Conservation (phyloP, 2,797 vertebrate genomes). For the Synanceia verrucosa region DNA sequence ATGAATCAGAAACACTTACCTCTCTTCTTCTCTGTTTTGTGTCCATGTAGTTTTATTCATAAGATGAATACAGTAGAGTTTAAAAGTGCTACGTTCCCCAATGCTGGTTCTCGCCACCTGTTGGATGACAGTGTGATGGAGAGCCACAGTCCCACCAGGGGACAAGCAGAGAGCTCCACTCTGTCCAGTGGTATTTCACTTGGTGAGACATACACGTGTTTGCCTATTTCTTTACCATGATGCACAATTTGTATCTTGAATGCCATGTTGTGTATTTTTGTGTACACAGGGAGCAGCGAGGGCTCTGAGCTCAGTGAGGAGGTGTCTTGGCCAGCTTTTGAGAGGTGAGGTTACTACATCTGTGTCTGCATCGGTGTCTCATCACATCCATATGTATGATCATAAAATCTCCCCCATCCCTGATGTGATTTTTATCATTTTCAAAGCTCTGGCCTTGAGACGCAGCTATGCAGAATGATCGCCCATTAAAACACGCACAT, state of each 20-base stretch:
- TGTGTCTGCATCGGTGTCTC: constrained; percentile 6
- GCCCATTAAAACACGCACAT: constrained; percentile 28
- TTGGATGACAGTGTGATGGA: constrained; percentile 98
- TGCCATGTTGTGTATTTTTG: not conserved
- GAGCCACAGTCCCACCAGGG: constrained; percentile 90
- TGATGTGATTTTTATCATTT: constrained; percentile 29
- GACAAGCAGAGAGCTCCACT: constrained; percentile 96
- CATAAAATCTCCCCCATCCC: constrained; percentile 19
- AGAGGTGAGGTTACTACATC: constrained; percentile 86
- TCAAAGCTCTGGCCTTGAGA: constrained; percentile 41
- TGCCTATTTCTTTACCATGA: not conserved
- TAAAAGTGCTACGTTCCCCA: constrained; percentile 98
- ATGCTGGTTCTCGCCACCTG: constrained; percentile 94
- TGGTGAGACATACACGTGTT: constrained; percentile 75
- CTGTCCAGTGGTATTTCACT: constrained; percentile 98
- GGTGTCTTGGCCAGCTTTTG: constrained; percentile 97
- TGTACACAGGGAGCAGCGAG: constrained; percentile 92
- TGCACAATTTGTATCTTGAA: not conserved
- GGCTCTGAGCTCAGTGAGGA: constrained; percentile 98
- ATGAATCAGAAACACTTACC: not conserved
- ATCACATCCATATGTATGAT: constrained; percentile 32
- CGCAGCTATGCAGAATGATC: constrained; percentile 31
- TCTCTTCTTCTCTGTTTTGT: not conserved
- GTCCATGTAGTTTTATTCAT: constrained; percentile 90
- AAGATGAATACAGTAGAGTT: constrained; percentile 97